phyloP scores from a whole-genome alignment of 2,888 invertebrate species.

The Iphiclides podalirius region DNA sequence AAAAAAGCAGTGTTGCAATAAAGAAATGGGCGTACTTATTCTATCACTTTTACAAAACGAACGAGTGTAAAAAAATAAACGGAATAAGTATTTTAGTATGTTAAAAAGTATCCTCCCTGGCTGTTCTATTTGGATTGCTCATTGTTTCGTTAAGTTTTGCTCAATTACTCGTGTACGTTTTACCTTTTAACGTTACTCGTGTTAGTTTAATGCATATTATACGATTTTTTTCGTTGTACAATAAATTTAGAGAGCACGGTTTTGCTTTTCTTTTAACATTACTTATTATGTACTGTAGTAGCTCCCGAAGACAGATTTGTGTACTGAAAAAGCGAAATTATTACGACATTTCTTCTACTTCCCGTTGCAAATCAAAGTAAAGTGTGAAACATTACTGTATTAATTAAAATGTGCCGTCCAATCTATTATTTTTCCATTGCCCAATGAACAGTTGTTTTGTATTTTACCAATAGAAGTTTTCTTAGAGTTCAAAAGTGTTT shows the following conservation, averaged over 20 bases:
- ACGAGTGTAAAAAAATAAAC: conserved; percentile 22
- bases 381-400: conserved; percentile 20
- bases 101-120: conserved; percentile 32
- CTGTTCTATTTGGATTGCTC: conserved; percentile 67
- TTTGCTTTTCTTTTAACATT: conserved; percentile 71
- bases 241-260: conserved; percentile 74
- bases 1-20: conserved; percentile 56
- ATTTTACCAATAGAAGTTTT: conserved; percentile 45
- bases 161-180: conserved; percentile 69
- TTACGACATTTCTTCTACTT: conserved; percentile 30
- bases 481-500: conserved; percentile 43
- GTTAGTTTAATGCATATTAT: conserved; percentile 50
- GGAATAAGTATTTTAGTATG: conserved; percentile 27
- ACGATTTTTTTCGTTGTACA: conserved; percentile 52
- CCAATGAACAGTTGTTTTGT: conserved; percentile 20
- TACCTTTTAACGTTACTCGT: conserved; percentile 58
- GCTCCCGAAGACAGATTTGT: conserved; percentile 39
- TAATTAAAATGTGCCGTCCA: conserved; percentile 63
- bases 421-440: conserved; percentile 33
- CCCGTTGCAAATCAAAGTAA: conserved; percentile 22
- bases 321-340: conserved; percentile 32
- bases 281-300: conserved; percentile 55
- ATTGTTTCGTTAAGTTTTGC: conserved; percentile 77
- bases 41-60: conserved; percentile 24
- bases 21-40: conserved; percentile 27